Conservation (phyloP, 2,113 vertebrate genomes). For the Melanocharis versteri region DNA sequence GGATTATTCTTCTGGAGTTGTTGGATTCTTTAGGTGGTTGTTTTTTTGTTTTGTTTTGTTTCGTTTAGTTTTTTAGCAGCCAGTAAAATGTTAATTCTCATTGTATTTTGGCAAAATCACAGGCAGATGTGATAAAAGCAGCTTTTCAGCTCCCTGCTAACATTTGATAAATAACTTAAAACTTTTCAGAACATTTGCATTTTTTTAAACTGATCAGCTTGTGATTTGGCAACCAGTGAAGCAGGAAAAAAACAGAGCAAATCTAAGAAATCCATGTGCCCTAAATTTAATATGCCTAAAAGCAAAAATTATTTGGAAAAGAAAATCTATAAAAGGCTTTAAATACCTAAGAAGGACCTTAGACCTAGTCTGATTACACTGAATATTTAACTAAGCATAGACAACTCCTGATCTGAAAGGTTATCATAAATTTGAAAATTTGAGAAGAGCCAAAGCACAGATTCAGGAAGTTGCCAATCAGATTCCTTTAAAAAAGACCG, state of each 20-base stretch:
- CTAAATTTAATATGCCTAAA: background rate
- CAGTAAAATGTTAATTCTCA: background rate
- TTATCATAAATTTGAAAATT: background rate
- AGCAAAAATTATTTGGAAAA: background rate
- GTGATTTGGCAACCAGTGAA: background rate
- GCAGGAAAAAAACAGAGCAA: background rate
- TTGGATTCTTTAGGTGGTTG: no score
- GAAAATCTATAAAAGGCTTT: background rate
- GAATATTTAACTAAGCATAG: background rate
- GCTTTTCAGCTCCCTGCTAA: background rate
- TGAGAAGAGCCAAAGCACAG: background rate
- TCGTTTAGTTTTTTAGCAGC: background rate
- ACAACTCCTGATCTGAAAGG: background rate
- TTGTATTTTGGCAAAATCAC: background rate
- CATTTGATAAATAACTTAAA: background rate
- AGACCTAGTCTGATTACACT: background rate
- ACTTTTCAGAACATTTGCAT: background rate
- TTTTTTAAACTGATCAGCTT: background rate
- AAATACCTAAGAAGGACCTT: background rate
- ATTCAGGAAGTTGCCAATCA: background rate
- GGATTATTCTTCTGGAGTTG: rapidly evolving
- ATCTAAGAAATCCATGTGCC: background rate
- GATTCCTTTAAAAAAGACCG: background rate
- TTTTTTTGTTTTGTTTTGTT: no score
- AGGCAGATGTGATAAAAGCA: background rate